Evolutionary conservation across 2,797 vertebrate genomes (phyloP).

Genomic region (Salarias fasciatus): DNA sequence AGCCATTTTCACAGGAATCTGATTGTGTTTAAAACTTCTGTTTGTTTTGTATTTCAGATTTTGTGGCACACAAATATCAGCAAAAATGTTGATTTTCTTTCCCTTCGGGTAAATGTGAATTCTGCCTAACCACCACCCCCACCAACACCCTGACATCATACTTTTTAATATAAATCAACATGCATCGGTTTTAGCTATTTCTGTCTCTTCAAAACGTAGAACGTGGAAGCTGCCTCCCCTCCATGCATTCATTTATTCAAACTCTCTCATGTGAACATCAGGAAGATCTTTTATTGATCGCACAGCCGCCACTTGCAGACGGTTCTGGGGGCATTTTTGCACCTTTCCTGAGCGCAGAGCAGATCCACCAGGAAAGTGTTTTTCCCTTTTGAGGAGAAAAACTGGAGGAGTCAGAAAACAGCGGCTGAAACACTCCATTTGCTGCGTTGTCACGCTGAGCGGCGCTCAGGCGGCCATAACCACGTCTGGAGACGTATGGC

Average conservation of each 20-base stretch:
- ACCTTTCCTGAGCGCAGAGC: conserved; percentile 54
- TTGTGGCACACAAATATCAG: too few relatives aligned
- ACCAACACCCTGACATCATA: too few relatives aligned
- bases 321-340: conserved; percentile 65
- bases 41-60: too few relatives aligned
- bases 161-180: too few relatives aligned
- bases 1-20: too few relatives aligned
- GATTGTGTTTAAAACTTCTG: too few relatives aligned
- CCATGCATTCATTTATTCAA: conserved; percentile 54
- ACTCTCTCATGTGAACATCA: conserved; percentile 35
- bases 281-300: conserved; percentile 78
- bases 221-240: conserved; percentile 3
- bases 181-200: too few relatives aligned
- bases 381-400: conserved; percentile 14
- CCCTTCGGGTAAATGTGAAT: too few relatives aligned
- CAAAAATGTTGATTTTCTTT: too few relatives aligned
- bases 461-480: conserved; percentile 7
- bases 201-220: too few relatives aligned
- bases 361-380: conserved; percentile 30
- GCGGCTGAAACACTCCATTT: conserved; percentile 13
- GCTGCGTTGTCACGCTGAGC: conserved; percentile 1
- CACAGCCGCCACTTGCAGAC: conserved; percentile 55
- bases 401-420: conserved; percentile 32
- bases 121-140: too few relatives aligned
- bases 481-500: conserved; percentile 43